Evolutionary conservation across 2,888 invertebrate genomes (phyloP), one percentile per base, ranked within the genome.

Genomic region (Macaria notata): DNA sequence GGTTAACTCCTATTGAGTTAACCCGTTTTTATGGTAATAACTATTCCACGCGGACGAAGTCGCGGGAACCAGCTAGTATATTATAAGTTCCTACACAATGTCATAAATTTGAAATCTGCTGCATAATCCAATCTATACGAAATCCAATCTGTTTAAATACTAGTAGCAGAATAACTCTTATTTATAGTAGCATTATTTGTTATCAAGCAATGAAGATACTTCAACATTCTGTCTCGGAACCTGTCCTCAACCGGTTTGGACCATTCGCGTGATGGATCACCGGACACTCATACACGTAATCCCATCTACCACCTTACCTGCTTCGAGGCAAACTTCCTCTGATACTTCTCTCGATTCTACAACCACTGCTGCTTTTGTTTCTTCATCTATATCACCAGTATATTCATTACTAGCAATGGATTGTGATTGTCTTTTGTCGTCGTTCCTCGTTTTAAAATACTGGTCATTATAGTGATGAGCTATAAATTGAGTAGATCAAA

Each of bases 231-330:
- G 59, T 75, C 74, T 76, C 71, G 64, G 66, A 81, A 81, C 84
- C 75, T 73, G 83, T 80, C 81, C 77, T 66, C 66, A 78, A 86
- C 88, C 89, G 90, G 89, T 89, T 89, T 70, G 63, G 69, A 78
- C 75, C 83, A 79, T 87, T 87, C 74, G 84, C 86, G 86, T 89
- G 90, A 89, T 87, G 88, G 84, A 88, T 89, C 82, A 84, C 81
- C 82, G 81, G 74, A 71, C 81, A 80, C 76, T 78, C 79, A 81
- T 81, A 83, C 82, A 81, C 83, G 78, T 76, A 66, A 72, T 66
- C 62, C 71, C 62, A 36, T 50, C 62, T 68, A 84, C 80, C 62
- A 69, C 61, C 19, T 51, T 44, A 70, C 59, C 52, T 8, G 56
- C 57, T 70, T 68, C 52, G 69, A 59, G 62, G 57, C 49, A 30